Evolutionary conservation across 2,113 vertebrate species (phyloP), one percentile per base, ranked within the genome.

Genomic region (Lophotis ruficrista): DNA sequence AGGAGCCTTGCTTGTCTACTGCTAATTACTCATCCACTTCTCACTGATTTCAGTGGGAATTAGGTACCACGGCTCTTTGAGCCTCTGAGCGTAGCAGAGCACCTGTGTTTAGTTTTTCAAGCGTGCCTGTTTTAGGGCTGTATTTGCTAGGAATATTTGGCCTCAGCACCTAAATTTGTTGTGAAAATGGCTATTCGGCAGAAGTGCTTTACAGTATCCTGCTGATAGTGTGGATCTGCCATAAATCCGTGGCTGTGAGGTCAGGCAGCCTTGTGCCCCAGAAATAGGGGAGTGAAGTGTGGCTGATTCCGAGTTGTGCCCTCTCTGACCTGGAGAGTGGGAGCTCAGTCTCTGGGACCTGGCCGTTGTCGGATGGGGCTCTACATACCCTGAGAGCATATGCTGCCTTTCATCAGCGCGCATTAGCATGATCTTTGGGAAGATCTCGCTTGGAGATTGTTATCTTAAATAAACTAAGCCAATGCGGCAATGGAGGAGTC

Each of bases 381-480:
- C 77, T 7, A 9, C 64, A 9, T 82, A n/a, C 37, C 20, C 77
- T 5, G 2, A 11, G 22, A 43, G 43, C 9, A 16, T 45, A 38
- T 0, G 0, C 48, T 87, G 81, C 45, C 66, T 91, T 87, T 85
- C 81, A 90, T 61, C 89, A 61, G 3, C 14, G 30, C 6, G 4
- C 31, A 2, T 48, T 38, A 28, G 15, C 51, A 3, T 61, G 70
- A 72, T 80, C 48, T 79, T 65, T 80, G 57, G 24, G 22, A 93
- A 79, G 41, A 57, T 68, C 73, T 82, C 0, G 0, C 69, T 87
- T 83, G 79, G 45, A 93, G 93, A 90, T 93, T 6, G 9, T 62
- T 72, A 93, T 83, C 91, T 94, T 91, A 56, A 93, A 57, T 84
- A 89, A 94, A 79, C 60, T 47, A 68, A 66, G 22, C 27, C 61